Conservation (phyloP, 2,113 vertebrate genomes). For the pig (Sus scrofa) region T2T-Sscrofa CM000813.6:154421001-154421500, state of each 20-base stretch:
- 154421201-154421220: neutral
- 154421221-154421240: no score
- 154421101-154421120: neutral
- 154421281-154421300: neutral
- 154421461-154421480: neutral
- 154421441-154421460: neutral
- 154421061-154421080: neutral
- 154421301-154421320: neutral
- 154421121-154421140: neutral
- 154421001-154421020: neutral
- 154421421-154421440: neutral
- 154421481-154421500: no score
- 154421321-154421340: neutral
- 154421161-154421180: neutral
- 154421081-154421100: neutral
- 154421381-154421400: neutral
- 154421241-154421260: neutral
- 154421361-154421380: neutral
- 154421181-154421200: neutral
- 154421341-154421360: neutral
- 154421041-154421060: neutral
- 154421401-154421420: neutral
- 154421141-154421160: neutral
- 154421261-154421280: neutral
- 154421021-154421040: neutral